phyloP scores from a whole-genome alignment of 1,140 invertebrate genomes.

The Sycophaga agraensis region DNA sequence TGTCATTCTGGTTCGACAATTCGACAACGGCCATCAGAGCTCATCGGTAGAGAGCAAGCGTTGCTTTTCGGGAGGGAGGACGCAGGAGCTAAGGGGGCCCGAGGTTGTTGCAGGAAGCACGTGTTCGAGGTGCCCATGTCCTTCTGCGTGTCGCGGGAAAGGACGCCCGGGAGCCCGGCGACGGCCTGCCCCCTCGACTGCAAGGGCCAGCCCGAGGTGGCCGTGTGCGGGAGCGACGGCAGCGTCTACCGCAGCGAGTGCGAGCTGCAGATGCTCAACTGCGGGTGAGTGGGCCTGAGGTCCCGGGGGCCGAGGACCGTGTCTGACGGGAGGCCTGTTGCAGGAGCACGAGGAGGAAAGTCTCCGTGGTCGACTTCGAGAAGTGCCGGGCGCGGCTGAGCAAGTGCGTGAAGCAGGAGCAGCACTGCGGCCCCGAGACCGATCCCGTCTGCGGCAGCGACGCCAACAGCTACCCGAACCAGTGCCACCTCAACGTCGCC shows the following conservation, averaged over 20 bases:
- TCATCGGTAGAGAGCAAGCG: too few species aligned
- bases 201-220: conserved; percentile 62
- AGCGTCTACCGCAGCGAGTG: conserved; percentile 85
- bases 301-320: too few species aligned
- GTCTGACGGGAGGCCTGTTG: background rate
- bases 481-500: conserved; percentile 78
- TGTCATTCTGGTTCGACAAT: too few species aligned
- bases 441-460: conserved; percentile 85
- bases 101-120: conserved; percentile 72
- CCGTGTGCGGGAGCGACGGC: conserved; percentile 86
- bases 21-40: too few species aligned
- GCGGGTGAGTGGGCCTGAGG: conserved; percentile 86
- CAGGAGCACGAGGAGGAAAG: conserved; percentile 52
- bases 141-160: conserved; percentile 79
- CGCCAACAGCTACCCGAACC: conserved; percentile 77
- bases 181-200: conserved; percentile 72
- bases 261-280: conserved; percentile 86
- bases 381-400: conserved; percentile 72
- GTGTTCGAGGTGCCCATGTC: conserved; percentile 89
- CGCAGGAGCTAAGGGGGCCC: too few species aligned
- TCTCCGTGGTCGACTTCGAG: conserved; percentile 71
- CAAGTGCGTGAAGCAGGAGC: conserved; percentile 72
- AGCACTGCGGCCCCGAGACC: conserved; percentile 60
- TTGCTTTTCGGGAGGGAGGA: too few species aligned
- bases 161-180: conserved; percentile 61